A percentile compares a stretch with the other conserved stretches of the same genome.
Evolutionary conservation across 1,140 invertebrate species (phyloP).

Genomic region (Plutomurus gul): DNA sequence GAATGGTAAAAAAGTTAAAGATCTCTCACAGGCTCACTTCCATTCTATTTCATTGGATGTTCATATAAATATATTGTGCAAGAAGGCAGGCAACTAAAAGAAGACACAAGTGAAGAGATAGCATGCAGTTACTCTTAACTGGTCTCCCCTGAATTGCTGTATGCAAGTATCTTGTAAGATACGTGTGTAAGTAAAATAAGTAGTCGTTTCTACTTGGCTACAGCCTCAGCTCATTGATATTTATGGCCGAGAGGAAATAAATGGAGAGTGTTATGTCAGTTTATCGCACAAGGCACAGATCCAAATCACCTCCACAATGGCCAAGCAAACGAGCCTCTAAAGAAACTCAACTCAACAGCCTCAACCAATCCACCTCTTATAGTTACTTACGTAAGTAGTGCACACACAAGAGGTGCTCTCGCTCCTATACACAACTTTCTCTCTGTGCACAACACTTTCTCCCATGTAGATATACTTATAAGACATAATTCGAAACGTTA

Average conservation of each 20-base stretch:
- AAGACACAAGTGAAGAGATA: conserved; percentile 20
- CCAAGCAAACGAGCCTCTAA: conserved; percentile 41
- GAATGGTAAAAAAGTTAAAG: conserved; percentile 28
- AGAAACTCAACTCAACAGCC: conserved; percentile 31
- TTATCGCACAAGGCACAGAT: conserved; percentile 44
- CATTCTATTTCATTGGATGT: conserved; percentile 25
- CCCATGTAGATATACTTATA: no score
- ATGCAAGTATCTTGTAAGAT: conserved; percentile 29
- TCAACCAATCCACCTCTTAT: neutral
- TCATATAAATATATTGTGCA: conserved; percentile 11
- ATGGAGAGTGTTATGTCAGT: conserved; percentile 46
- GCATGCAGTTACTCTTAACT: conserved; percentile 26
- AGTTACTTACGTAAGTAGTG: no score
- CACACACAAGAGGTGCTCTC: no score
- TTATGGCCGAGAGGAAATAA: conserved; percentile 39
- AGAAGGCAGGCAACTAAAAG: neutral
- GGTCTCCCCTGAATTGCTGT: conserved; percentile 22
- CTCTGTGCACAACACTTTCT: no score
- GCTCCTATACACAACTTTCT: no score
- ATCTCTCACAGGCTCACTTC: conserved; percentile 22
- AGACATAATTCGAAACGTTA: neutral
- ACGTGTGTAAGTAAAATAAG: conserved; percentile 27
- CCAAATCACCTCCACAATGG: conserved; percentile 45
- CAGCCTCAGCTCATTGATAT: conserved; percentile 43
- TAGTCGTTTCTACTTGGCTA: conserved; percentile 32